phyloP scores from a whole-genome alignment of 92 coral and sea anemone species.

The Meandrina meandrites region DNA sequence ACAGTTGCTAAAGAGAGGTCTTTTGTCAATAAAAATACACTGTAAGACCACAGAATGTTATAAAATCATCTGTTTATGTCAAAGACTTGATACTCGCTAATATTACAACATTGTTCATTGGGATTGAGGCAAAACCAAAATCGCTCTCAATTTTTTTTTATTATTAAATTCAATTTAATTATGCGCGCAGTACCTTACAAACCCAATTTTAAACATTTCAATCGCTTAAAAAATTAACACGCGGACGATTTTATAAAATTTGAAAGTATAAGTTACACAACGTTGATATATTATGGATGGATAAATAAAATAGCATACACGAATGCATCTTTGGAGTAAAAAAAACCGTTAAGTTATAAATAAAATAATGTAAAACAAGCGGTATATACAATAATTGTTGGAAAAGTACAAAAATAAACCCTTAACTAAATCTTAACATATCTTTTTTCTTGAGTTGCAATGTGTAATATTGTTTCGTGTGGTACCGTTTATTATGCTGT shows the following conservation, averaged over 20 bases:
- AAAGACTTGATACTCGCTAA: not conserved
- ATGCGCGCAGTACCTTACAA: not conserved
- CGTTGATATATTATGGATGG: not conserved
- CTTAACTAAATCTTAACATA: not conserved
- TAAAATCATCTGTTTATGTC: not conserved
- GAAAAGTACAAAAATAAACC: conserved; percentile 7
- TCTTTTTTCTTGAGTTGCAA: not conserved
- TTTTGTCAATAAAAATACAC: not conserved
- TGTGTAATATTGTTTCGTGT: not conserved
- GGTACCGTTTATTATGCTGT: not conserved
- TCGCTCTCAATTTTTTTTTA: not conserved
- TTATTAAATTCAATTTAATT: not conserved
- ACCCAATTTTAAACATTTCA: not conserved
- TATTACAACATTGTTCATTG: not conserved
- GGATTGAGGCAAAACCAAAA: not conserved
- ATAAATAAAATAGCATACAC: conserved; percentile 24
- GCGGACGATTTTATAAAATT: not conserved
- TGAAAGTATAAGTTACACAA: not conserved
- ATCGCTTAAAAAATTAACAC: not conserved
- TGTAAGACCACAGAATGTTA: not conserved
- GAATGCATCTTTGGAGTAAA: conserved; percentile 2
- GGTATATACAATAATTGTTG: not conserved
- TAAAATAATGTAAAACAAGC: conserved; percentile 9
- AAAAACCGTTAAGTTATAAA: not conserved
- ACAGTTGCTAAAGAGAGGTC: not conserved